These are phyloP conservation scores for Notodonta dromedarius DNA, from an alignment of 2,888 invertebrate genomes.

Conservation along the genomic window DNA sequence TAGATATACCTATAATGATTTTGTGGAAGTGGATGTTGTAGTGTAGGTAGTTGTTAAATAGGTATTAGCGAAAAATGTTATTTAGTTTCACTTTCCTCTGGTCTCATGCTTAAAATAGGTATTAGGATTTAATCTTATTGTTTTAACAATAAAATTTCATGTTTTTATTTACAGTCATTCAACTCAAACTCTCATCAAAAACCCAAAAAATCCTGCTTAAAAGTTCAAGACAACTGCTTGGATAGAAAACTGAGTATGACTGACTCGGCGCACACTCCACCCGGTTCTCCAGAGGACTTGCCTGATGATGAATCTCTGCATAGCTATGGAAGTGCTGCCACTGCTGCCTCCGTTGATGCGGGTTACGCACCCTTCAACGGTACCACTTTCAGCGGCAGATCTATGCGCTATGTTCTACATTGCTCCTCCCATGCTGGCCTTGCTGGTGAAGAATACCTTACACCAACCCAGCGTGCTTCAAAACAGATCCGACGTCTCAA, in stretches of 20 bases:
- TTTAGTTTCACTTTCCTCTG: no score
- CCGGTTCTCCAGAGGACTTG: constrained; percentile 85
- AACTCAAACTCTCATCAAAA: constrained; percentile 69
- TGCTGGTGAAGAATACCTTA: constrained; percentile 92
- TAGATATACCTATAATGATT: no score
- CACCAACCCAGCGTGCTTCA: constrained; percentile 94
- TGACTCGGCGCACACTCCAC: constrained; percentile 84
- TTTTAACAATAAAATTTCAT: background rate
- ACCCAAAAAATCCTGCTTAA: constrained; percentile 70
- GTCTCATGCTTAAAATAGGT: background rate
- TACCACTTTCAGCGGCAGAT: constrained; percentile 88
- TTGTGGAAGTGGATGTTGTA: no score
- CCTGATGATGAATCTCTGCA: constrained; percentile 92
- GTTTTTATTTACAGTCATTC: constrained; percentile 70
- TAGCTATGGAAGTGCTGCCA: constrained; percentile 91
- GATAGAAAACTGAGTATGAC: constrained; percentile 72
- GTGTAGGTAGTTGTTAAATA: no score
- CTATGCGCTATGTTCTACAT: constrained; percentile 92
- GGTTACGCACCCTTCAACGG: constrained; percentile 91
- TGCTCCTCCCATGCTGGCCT: constrained; percentile 92
- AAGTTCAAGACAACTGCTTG: constrained; percentile 63
- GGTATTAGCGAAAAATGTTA: no score
- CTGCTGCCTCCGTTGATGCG: constrained; percentile 92
- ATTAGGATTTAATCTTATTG: background rate
- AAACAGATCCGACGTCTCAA: constrained; percentile 91